Conservation (phyloP, 2,888 invertebrate genomes). For the Drepana falcataria region DNA sequence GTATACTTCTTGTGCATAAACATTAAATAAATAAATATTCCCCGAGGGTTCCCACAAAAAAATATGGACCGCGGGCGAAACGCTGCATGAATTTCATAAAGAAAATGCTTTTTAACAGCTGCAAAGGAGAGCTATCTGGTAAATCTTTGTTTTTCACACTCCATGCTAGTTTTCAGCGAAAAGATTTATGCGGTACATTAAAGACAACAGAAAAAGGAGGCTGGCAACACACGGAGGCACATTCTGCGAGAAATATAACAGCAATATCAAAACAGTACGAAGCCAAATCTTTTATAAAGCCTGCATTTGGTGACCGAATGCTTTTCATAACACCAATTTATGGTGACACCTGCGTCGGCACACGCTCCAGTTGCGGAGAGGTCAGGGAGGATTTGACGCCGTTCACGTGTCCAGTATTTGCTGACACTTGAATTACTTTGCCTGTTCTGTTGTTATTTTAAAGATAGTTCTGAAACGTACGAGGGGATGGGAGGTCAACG, state of each 20-base stretch:
- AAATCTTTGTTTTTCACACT: constrained; percentile 1
- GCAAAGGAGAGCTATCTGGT: background rate
- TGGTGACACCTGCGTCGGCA: constrained; percentile 8
- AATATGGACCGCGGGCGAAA: no score
- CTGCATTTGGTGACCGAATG: constrained; percentile 14
- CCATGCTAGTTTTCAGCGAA: constrained; percentile 6
- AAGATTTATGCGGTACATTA: constrained; percentile 26
- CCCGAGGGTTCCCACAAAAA: no score
- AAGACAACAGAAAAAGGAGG: constrained; percentile 19
- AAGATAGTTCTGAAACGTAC: background rate
- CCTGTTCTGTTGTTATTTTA: constrained; percentile 11
- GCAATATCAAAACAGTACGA: constrained; percentile 41
- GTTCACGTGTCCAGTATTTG: constrained; percentile 20
- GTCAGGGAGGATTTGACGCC: constrained; percentile 18
- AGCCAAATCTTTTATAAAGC: constrained; percentile 27
- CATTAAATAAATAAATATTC: no score
- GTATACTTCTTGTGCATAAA: no score
- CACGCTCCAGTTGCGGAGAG: constrained; percentile 3
- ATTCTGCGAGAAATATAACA: constrained; percentile 51
- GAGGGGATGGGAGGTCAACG: constrained; percentile 15
- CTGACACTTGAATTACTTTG: constrained; percentile 17
- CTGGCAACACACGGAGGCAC: constrained; percentile 36
- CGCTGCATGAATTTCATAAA: background rate
- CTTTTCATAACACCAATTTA: constrained; percentile 11
- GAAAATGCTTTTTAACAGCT: background rate